Base-by-base conservation (phyloP, 2,797 vertebrate genomes). In the Dallia pectoralis region DNA sequence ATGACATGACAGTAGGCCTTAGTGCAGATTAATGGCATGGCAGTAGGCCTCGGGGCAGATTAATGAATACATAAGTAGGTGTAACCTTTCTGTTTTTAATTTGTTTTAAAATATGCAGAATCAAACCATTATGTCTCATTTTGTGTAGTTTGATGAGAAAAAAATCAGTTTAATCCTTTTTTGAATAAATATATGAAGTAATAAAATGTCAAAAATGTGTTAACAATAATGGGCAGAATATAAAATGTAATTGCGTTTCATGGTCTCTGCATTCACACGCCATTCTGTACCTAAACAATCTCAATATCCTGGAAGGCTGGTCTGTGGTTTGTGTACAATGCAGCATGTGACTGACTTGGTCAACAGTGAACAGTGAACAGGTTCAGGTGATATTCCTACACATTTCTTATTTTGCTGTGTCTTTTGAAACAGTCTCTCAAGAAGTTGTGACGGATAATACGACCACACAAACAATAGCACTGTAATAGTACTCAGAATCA, bases 271-370 rank as follows among this genome's bases (percentile, higher is more conserved):
- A 59, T 25, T 59, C 53, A 56, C 22, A 56, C 9, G 25, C 53
- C 53, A 22, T 59, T 11, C 22, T 59, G 2, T 11, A 59, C 53
- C 53, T 25, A 22, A 25, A 25, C 1, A 4, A 59, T 1, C 8
- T 59, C 5, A 22, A 14, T 25, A 56, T 59, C 53, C 53, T 59
- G 53, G 53, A 59, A 25, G 53, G 22, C 22, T 22, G 53, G 2
- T 25, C 53, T 59, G 53, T 59, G 53, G 53, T 59, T 25, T 59
- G 9, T 59, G 22, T 59, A 59, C 53, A 4, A 59, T 59, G 53
- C 53, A 59, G 53, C 53, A 59, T 59, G 53, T 59, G 53, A 59
- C 53, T 59, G 6, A 59, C 53, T 32, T 18, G 68, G 59, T 64
- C 29, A 73, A 44, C 61, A 36, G 16, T 56, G 18, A n/a, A 49